phyloP scores from a whole-genome alignment of 2,113 vertebrate species.

The Sorex araneus region DNA sequence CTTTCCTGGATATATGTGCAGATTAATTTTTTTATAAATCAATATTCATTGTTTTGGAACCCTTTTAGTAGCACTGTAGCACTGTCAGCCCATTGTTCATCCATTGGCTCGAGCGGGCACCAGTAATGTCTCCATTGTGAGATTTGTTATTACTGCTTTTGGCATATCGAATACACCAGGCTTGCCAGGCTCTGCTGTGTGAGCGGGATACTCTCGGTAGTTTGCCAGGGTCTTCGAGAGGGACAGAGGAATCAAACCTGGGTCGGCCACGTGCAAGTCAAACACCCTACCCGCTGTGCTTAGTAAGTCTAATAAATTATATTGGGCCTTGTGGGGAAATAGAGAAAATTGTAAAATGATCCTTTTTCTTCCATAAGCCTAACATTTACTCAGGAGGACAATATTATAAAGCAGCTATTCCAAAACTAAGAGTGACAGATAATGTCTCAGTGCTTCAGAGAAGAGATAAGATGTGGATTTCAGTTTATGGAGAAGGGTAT shows the following conservation, averaged over 20 bases:
- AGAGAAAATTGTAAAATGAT: neutral
- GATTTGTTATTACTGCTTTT: too few relatives aligned
- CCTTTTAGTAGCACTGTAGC: too few relatives aligned
- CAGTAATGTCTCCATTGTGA: too few relatives aligned
- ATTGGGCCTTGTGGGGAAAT: constrained; percentile 23
- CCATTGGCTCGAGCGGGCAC: too few relatives aligned
- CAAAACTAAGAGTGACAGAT: neutral
- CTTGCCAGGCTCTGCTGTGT: too few relatives aligned
- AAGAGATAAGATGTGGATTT: neutral
- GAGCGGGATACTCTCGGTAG: too few relatives aligned
- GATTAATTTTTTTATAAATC: constrained; percentile 43
- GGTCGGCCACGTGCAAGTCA: too few relatives aligned
- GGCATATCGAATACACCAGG: too few relatives aligned
- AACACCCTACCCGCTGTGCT: too few relatives aligned
- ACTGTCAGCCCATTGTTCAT: too few relatives aligned
- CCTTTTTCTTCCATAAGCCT: neutral
- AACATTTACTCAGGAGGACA: neutral
- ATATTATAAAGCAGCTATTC: neutral
- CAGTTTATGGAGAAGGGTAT: neutral
- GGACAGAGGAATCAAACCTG: too few relatives aligned
- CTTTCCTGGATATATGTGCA: neutral
- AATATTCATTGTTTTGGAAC: constrained; percentile 25
- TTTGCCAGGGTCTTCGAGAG: too few relatives aligned
- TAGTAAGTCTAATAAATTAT: constrained; percentile 10
- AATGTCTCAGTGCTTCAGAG: neutral